Evolutionary conservation across 2,888 invertebrate species (phyloP).

Genomic region (Lutraria lutraria): DNA sequence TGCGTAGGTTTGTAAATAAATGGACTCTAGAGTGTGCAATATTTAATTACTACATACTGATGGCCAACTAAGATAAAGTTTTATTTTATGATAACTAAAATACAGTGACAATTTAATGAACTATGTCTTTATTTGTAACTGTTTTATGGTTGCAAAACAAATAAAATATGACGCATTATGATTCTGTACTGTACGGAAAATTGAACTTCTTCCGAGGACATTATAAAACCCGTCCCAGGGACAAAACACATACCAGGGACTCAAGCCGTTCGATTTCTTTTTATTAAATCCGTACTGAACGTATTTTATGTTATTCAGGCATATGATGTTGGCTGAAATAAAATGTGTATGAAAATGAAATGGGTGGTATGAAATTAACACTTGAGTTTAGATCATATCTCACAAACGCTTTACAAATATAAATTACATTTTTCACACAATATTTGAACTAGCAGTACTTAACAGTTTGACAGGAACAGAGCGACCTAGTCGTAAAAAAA

Average conservation of each 20-base stretch:
- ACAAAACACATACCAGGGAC: background rate
- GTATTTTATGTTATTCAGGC: background rate
- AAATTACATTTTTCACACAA: background rate
- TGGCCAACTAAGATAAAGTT: background rate
- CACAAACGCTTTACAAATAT: background rate
- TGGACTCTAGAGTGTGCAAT: background rate
- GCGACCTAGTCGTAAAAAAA: background rate
- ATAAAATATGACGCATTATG: background rate
- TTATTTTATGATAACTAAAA: conserved; percentile 12
- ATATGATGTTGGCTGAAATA: background rate
- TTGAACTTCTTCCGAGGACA: background rate
- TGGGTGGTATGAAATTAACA: background rate
- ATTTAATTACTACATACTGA: background rate
- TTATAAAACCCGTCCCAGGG: background rate
- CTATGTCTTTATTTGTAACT: background rate
- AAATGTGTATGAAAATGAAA: background rate
- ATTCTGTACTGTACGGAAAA: background rate
- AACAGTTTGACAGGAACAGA: background rate
- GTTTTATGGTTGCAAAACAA: background rate
- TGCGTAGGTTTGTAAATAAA: conserved; percentile 13
- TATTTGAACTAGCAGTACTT: background rate
- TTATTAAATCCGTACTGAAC: background rate
- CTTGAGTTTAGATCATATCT: background rate
- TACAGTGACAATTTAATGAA: background rate
- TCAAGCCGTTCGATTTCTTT: background rate